Evolutionary conservation across 2,113 vertebrate species (phyloP).

Genomic region (Amphiprion percula): DNA sequence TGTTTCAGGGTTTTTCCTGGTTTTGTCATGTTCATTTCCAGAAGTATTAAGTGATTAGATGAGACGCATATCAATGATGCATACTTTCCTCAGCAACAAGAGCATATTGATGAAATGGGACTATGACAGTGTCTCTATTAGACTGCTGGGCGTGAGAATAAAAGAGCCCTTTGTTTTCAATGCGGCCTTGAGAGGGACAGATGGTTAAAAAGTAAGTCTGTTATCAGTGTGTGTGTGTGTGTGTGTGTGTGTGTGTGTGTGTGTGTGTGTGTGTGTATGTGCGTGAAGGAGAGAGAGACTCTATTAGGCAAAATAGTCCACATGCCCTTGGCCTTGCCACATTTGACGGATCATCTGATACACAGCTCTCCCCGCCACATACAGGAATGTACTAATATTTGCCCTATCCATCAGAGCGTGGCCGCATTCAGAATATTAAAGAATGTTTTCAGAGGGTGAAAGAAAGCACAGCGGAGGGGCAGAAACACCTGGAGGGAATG

Average conservation of each 20-base stretch:
- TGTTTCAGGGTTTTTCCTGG: conserved; percentile 32
- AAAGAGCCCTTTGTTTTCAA: conserved; percentile 75
- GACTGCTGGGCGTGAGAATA: conserved; percentile 50
- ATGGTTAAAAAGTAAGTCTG: conserved; percentile 81
- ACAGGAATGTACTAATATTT: conserved; percentile 84
- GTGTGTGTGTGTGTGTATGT: background rate
- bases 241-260: too few species aligned
- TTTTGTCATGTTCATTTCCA: conserved; percentile 34
- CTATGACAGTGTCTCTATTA: conserved; percentile 53
- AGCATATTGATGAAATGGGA: conserved; percentile 54
- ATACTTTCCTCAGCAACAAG: conserved; percentile 54
- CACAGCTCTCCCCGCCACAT: conserved; percentile 45
- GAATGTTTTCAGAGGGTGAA: conserved; percentile 57
- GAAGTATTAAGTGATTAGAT: conserved; percentile 42
- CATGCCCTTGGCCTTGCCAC: conserved; percentile 72
- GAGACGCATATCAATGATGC: conserved; percentile 40
- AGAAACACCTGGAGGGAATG: conserved; percentile 59
- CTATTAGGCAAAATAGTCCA: conserved; percentile 58
- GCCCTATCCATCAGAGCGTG: conserved; percentile 69
- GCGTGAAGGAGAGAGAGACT: conserved; percentile 37
- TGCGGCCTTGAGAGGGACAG: conserved; percentile 76
- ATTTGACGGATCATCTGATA: conserved; percentile 71
- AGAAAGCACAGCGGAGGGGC: conserved; percentile 41
- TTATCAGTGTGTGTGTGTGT: conserved; percentile 67
- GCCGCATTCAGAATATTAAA: conserved; percentile 67